A percentile compares a stretch with the other conserved stretches of the same genome.
Evolutionary conservation across 2,797 vertebrate genomes (phyloP).

Genomic region (Pelobates cultripes): DNA sequence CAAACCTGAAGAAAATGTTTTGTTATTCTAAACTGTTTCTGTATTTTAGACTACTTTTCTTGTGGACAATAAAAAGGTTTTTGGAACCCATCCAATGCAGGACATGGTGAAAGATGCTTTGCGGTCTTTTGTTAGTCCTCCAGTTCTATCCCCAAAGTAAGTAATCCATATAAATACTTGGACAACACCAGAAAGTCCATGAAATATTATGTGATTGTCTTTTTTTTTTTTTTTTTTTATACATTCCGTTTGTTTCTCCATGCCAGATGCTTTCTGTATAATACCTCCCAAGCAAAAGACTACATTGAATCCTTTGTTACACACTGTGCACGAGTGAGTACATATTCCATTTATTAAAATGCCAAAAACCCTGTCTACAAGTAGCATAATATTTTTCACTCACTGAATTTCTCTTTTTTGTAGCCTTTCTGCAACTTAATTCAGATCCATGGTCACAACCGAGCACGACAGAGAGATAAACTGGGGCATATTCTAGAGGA

Average conservation of each 20-base stretch:
- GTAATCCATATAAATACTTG: slow-evolving; percentile 51
- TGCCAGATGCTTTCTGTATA: slow-evolving; percentile 93
- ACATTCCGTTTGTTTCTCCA: slow-evolving; percentile 25
- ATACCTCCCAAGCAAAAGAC: slow-evolving; percentile 98
- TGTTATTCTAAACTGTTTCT: slow-evolving; percentile 12
- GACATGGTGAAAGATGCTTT: slow-evolving; percentile 98
- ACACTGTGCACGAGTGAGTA: slow-evolving; percentile 91
- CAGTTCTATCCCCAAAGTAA: slow-evolving; percentile 96
- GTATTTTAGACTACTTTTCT: slow-evolving; percentile 90
- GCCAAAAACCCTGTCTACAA: neutral
- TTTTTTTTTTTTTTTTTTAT: too few species aligned
- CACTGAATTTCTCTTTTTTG: slow-evolving; percentile 16
- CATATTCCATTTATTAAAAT: neutral
- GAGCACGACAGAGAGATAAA: slow-evolving; percentile 96
- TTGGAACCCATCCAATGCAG: slow-evolving; percentile 97
- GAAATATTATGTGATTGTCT: too few species aligned
- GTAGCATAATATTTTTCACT: neutral
- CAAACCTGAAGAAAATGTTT: too few species aligned
- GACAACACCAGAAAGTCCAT: neutral
- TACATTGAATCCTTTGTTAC: slow-evolving; percentile 98
- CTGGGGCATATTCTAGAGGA: slow-evolving; percentile 97
- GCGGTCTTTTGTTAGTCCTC: slow-evolving; percentile 95
- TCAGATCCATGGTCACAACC: slow-evolving; percentile 98
- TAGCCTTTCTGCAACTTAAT: slow-evolving; percentile 97
- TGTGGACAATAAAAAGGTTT: slow-evolving; percentile 97